A percentile compares a stretch with the other conserved stretches of the same genome.
These are phyloP conservation scores for Dreissena rostriformis DNA, from an alignment of 1,140 invertebrate species.

Conservation along the genomic window DNA sequence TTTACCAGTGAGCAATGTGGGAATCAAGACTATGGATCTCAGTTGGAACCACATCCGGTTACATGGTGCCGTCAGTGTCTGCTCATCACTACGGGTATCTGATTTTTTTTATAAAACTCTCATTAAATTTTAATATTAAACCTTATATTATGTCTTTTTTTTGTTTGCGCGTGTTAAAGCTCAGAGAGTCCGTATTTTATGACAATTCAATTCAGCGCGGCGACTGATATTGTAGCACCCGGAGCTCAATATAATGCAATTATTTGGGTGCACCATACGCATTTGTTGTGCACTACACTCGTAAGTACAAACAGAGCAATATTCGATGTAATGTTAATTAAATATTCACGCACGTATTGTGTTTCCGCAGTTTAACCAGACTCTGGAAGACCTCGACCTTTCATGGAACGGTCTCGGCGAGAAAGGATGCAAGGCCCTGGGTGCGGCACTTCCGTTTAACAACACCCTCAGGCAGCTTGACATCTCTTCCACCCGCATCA, in stretches of 20 bases:
- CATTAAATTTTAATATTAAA: too few relatives aligned
- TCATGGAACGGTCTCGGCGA: constrained; percentile 77
- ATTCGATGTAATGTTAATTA: too few relatives aligned
- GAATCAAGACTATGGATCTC: constrained; percentile 64
- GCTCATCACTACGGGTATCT: constrained; percentile 53
- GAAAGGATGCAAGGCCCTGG: constrained; percentile 70
- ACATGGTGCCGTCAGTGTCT: constrained; percentile 65
- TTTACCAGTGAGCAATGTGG: constrained; percentile 61
- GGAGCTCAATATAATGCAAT: too few relatives aligned
- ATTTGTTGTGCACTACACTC: too few relatives aligned
- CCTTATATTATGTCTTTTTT: too few relatives aligned
- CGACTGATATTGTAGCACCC: too few relatives aligned
- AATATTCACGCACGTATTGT: too few relatives aligned
- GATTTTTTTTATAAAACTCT: background rate
- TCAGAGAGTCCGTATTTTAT: too few relatives aligned
- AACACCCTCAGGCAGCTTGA: constrained; percentile 70
- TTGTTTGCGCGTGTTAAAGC: too few relatives aligned
- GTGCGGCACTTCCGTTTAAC: constrained; percentile 67
- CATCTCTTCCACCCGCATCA: constrained; percentile 69
- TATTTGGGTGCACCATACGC: too few relatives aligned
- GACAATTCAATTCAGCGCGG: too few relatives aligned
- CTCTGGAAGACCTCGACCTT: constrained; percentile 66
- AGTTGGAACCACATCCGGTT: constrained; percentile 71
- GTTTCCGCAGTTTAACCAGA: constrained; percentile 36
- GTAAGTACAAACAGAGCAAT: too few relatives aligned